phyloP scores from a whole-genome alignment of 2,888 invertebrate genomes.

The Macrophya alboannulata region DNA sequence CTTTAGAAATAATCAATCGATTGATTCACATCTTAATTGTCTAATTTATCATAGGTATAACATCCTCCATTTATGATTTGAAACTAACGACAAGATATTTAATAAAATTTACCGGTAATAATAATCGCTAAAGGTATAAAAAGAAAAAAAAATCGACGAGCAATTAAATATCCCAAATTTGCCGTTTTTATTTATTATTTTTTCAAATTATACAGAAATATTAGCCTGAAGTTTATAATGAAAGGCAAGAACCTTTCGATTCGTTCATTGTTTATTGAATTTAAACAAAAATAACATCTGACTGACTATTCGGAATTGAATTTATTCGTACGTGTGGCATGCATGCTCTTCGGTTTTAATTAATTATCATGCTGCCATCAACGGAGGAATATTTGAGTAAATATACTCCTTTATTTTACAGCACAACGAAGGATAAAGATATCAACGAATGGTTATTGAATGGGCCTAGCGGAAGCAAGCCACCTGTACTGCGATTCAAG shows the following conservation, averaged over 20 bases:
- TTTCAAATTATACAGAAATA: background rate
- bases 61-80: background rate
- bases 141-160: background rate
- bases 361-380: constrained; percentile 5
- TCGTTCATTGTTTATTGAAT: constrained; percentile 7
- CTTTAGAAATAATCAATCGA: background rate
- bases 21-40: background rate
- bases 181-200: background rate
- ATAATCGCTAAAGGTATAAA: background rate
- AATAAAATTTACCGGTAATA: too few relatives aligned
- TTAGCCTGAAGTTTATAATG: constrained; percentile 12
- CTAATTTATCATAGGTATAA: too few relatives aligned
- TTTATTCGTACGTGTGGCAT: background rate
- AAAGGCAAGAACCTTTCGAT: background rate
- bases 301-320: background rate
- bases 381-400: constrained; percentile 29
- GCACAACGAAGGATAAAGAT: constrained; percentile 72
- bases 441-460: constrained; percentile 76
- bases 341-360: background rate
- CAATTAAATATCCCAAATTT: background rate
- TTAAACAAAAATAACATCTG: background rate
- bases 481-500: constrained; percentile 76
- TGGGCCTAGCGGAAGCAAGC: constrained; percentile 73
- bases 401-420: constrained; percentile 64
- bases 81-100: background rate